Conservation (phyloP, 2,888 invertebrate species). For the Leptura quadrifasciata region DNA sequence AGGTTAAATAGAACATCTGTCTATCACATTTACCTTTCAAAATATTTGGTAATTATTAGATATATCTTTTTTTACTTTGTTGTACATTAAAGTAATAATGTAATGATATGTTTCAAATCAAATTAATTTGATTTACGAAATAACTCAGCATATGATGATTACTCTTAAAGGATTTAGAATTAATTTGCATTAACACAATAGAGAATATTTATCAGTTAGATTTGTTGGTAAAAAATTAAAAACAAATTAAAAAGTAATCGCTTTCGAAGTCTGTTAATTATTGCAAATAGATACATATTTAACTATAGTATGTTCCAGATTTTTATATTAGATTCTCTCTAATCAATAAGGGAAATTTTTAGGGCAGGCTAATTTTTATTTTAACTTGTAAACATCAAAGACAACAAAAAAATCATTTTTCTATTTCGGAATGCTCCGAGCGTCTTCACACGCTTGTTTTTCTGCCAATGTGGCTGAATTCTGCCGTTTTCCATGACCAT, state of each 20-base stretch:
- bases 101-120: neutral
- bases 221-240: neutral
- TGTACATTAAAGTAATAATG: neutral
- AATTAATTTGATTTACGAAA: neutral
- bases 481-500: no score
- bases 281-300: no score
- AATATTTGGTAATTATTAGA: constrained; percentile 4
- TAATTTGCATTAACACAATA: neutral
- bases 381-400: no score
- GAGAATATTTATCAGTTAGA: neutral
- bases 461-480: no score
- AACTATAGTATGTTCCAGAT: no score
- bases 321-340: no score
- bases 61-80: neutral
- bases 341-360: no score
- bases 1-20: neutral
- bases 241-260: neutral
- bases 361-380: no score
- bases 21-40: constrained; percentile 4
- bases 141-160: neutral
- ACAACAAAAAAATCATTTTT: no score
- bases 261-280: neutral
- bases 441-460: no score
- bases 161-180: neutral
- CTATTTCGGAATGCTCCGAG: no score